Base-by-base conservation (phyloP, 2,888 invertebrate genomes). In the Baccha elongata region DNA sequence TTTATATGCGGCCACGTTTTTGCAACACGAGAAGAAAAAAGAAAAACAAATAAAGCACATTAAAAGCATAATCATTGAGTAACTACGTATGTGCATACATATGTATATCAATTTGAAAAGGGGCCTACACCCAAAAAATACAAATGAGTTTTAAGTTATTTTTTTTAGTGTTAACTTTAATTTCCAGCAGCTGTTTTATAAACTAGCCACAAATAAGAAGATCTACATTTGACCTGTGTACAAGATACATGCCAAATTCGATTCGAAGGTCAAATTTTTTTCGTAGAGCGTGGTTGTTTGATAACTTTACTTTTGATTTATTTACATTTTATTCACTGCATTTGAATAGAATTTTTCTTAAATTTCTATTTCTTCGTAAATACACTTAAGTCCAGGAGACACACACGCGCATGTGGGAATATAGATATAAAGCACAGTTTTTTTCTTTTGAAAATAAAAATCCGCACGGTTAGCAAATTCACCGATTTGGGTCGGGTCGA, bases 251-350 rank as follows among this genome's bases (percentile, higher is more conserved):
- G 50, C 23, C n/a, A 52, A 44, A 65, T 52, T 29, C 42, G 10
- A 44, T 29, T 29, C 69, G 81, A 81, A 81, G 81, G 81, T 76
- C 76, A 76, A 69, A 46, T 37, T 32, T 67, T 78, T 65, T 67
- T 50, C 29, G 29, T 23, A 8, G 29, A 32, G 29, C 4, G 1
- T 4, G 29, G 8, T 2, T 32, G 6, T 83, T 68, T 21, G 62
- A 44, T 53, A 40, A 53, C 17, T n/a, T n/a, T n/a, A n/a, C n/a
- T 7, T 55, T 48, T 21, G 26, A 62, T 67, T 68, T 73, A 73
- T 83, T 83, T 83, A 83, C 83, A 72, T 78, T 83, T 73, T 64
- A 48, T 68, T 17, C 53, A 78, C 78, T 72, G 78, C 83, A 83
- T 83, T 78, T 62, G 55, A 29, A 21, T 23, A 19, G 37, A 42